Evolutionary conservation across 2,888 invertebrate species (phyloP).

Genomic region (Melanargia galathea): DNA sequence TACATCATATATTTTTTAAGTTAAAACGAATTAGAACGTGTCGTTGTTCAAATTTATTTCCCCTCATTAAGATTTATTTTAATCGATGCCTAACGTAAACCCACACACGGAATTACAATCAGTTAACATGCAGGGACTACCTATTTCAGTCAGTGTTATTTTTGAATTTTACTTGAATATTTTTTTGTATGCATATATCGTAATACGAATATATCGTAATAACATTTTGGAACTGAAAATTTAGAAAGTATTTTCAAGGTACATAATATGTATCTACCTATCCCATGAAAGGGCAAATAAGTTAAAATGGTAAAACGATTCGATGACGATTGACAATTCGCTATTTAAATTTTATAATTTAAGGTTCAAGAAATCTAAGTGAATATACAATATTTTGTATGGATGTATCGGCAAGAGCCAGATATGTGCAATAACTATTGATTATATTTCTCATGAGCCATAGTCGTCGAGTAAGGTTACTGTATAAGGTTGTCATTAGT

Average conservation of each 20-base stretch:
- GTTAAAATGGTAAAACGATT: not conserved
- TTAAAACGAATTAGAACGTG: not conserved
- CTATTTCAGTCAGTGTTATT: not conserved
- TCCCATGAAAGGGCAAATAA: not conserved
- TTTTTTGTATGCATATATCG: too few species aligned
- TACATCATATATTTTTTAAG: not conserved
- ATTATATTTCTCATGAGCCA: conserved; percentile 51
- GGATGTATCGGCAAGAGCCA: conserved; percentile 47
- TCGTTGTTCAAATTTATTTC: not conserved
- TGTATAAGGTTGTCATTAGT: conserved; percentile 76
- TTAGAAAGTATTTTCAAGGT: not conserved
- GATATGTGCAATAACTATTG: conserved; percentile 56
- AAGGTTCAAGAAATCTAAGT: not conserved
- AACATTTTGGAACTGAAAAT: not conserved
- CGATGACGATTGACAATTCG: not conserved
- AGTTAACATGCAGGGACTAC: not conserved
- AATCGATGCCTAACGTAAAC: not conserved
- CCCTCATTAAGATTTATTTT: not conserved
- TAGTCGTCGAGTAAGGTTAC: conserved; percentile 59
- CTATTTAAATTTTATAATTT: not conserved
- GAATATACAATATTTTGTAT: conserved; percentile 17
- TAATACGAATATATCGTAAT: too few species aligned
- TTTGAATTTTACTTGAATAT: not conserved
- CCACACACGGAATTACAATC: not conserved
- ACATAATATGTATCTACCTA: too few species aligned